phyloP scores from a whole-genome alignment of 2,888 invertebrate genomes.

The Noctua fimbriata region DNA sequence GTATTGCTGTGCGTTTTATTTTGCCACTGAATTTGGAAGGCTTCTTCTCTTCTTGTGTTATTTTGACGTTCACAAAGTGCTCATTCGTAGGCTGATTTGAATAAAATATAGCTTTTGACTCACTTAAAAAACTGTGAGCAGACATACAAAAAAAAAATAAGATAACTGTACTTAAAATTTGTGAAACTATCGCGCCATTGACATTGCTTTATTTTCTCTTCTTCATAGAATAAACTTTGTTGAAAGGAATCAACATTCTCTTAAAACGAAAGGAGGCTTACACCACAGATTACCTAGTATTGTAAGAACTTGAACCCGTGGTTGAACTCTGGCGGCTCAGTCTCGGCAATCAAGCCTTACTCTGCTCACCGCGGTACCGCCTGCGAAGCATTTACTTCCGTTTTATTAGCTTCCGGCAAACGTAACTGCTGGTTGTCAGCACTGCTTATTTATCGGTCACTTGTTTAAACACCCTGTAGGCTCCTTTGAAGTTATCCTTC shows the following conservation, averaged over 20 bases:
- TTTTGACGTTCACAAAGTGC: not conserved
- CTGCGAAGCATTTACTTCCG: constrained; percentile 31
- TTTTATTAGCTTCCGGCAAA: constrained; percentile 27
- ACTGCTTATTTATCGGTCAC: not conserved
- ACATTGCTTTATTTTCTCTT: no score
- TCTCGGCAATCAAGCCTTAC: constrained; percentile 16
- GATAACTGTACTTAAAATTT: not conserved
- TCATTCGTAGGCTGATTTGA: not conserved
- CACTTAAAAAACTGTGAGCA: not conserved
- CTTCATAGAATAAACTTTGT: not conserved
- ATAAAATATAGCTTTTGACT: not conserved
- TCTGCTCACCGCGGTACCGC: constrained; percentile 12
- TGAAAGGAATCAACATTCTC: constrained; percentile 11
- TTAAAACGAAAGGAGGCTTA: constrained; percentile 5
- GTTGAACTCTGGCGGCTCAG: constrained; percentile 37
- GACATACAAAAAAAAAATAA: not conserved
- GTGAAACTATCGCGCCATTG: not conserved
- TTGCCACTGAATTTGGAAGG: not conserved
- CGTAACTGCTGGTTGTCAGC: constrained; percentile 13
- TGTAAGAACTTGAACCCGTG: constrained; percentile 45
- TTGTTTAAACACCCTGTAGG: not conserved
- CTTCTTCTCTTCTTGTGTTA: not conserved
- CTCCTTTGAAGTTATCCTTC: not conserved
- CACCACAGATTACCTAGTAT: not conserved
- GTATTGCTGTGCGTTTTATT: not conserved